Evolutionary conservation across 2,797 vertebrate genomes (phyloP).

Genomic region (Limnodromus scolopaceus): DNA sequence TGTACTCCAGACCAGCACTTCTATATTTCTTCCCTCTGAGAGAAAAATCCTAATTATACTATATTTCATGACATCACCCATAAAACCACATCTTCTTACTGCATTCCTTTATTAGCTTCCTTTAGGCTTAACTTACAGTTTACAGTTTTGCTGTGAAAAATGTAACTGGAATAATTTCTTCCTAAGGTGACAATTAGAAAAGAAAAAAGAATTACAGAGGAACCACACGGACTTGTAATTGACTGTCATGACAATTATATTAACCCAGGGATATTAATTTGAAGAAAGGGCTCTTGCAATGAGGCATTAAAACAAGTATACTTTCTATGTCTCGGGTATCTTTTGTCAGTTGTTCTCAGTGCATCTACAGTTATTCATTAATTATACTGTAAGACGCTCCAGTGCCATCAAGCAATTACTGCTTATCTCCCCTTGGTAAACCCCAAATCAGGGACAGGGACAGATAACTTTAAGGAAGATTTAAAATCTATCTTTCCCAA

Average conservation of each 20-base stretch:
- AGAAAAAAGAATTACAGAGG: neutral
- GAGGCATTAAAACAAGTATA: neutral
- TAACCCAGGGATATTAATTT: neutral
- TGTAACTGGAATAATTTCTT: conserved; percentile 1
- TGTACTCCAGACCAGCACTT: neutral
- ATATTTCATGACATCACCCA: neutral
- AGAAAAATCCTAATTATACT: neutral
- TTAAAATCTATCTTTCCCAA: neutral
- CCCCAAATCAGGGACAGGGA: neutral
- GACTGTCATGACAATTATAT: neutral
- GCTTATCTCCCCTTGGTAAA: neutral
- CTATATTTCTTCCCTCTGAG: neutral
- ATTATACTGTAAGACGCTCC: neutral
- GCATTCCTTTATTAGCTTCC: neutral
- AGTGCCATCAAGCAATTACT: conserved; percentile 25
- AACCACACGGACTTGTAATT: neutral
- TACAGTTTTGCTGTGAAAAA: neutral
- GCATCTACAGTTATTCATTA: neutral
- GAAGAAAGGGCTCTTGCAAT: neutral
- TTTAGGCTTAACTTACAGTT: neutral
- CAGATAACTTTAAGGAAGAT: neutral
- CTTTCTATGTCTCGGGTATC: neutral
- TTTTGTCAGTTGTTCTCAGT: neutral
- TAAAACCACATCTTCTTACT: neutral
- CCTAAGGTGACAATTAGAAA: conserved; percentile 1